Evolutionary conservation across 2,888 invertebrate genomes (phyloP).

Genomic region (Cistogaster globosa): DNA sequence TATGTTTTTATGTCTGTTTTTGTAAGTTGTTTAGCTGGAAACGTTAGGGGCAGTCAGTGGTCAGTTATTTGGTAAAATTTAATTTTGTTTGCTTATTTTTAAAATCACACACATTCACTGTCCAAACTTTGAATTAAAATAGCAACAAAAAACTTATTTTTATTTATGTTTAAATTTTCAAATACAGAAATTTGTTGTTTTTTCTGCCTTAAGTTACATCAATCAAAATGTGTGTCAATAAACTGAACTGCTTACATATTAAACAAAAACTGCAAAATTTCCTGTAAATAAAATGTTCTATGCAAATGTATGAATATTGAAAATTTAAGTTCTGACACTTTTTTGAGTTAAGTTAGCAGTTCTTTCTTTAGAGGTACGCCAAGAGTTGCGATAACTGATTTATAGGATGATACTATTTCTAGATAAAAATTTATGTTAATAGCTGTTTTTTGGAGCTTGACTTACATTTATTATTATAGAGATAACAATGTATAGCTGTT

Average conservation of each 20-base stretch:
- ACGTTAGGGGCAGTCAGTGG: constrained; percentile 35
- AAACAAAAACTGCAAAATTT: background rate
- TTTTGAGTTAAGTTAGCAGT: too few species aligned
- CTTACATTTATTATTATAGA: too few species aligned
- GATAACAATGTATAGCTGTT: too few species aligned
- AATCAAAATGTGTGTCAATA: constrained; percentile 41
- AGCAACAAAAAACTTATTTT: background rate
- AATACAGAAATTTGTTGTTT: background rate
- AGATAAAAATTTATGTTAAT: too few species aligned
- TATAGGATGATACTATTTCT: too few species aligned
- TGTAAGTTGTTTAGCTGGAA: background rate
- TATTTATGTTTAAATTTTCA: constrained; percentile 21
- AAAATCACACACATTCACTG: constrained; percentile 10
- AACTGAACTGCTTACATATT: background rate
- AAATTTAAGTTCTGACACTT: too few species aligned
- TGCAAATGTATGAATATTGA: too few species aligned
- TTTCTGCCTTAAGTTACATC: constrained; percentile 6
- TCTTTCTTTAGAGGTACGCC: too few species aligned
- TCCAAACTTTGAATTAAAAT: constrained; percentile 17
- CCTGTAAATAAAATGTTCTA: background rate
- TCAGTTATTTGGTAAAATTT: constrained; percentile 46
- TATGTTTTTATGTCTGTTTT: too few species aligned
- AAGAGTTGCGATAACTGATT: too few species aligned
- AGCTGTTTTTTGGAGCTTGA: too few species aligned
- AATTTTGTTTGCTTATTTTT: constrained; percentile 32